Base-by-base conservation (phyloP, 2,888 invertebrate species). In the Chalcis sispes region DNA sequence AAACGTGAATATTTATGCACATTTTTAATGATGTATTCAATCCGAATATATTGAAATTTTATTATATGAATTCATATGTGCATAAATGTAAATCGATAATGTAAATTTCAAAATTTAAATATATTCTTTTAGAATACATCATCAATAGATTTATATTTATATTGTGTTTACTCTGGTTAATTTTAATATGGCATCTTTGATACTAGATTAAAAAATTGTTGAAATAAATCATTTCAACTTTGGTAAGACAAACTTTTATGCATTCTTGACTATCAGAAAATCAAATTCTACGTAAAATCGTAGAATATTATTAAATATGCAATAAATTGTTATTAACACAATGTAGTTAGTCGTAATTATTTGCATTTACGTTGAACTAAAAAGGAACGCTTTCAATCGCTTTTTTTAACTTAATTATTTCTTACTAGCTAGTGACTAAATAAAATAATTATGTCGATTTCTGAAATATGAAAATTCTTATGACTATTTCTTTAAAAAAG, bases 131-230 rank as follows among this genome's bases (percentile, higher is more conserved):
- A 42, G 2, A 8, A 4, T 13, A 13, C 15, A 13, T 8, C 13
- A 42, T 42, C 42, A 13, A 42, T 42, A 8, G 42, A 13, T 42
- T 42, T 42, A 75, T 36, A 54, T 40, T 36, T 42, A 40, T 29
- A 64, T 32, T 40, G 20, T 67, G 42, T 23, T 58, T 70, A 56
- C 58, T 75, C 29, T 58, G n/a, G 62, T 74, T 48, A 56, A 62
- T 66, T 54, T 72, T 59, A 74, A 18, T 74, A 77, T 77, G 77
- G 77, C 77, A 77, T 62, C 77, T 71, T 77, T 62, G 40, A 74
- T 62, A 77, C 77, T 77, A 75, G 77, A 74, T 61, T 61, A n/a
- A 64, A 42, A 70, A 66, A 15, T 40, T 15, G 72, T 77, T 75
- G 72, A 75, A 74, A 70, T 18, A 40, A 10, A 64, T 50, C 5